Conservation (phyloP, 2,797 vertebrate species). For the Molossus molossus region DNA sequence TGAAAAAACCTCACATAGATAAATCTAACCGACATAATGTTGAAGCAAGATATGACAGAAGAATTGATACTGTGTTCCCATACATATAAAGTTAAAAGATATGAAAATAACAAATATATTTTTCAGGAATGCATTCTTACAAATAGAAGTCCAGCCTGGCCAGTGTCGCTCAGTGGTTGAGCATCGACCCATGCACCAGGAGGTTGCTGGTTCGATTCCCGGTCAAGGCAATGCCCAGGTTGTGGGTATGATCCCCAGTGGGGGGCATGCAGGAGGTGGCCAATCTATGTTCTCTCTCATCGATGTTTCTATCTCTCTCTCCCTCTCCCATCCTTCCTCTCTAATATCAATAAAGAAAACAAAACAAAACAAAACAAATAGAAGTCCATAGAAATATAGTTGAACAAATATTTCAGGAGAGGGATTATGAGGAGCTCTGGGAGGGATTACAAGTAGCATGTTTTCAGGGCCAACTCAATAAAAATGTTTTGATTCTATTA, state of each 20-base stretch:
- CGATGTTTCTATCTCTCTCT: too few species aligned
- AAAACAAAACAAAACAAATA: too few species aligned
- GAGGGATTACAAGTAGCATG: rapidly evolving
- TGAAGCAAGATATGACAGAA: neutral
- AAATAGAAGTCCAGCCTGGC: too few species aligned
- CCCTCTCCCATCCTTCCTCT: too few species aligned
- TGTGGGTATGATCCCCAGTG: too few species aligned
- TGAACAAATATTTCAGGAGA: neutral
- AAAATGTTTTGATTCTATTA: neutral
- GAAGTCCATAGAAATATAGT: neutral
- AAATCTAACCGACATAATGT: neutral
- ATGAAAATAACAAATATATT: neutral
- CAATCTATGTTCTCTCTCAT: too few species aligned
- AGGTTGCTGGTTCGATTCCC: too few species aligned
- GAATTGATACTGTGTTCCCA: neutral
- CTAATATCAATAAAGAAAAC: too few species aligned
- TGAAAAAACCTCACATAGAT: neutral
- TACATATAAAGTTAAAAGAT: neutral
- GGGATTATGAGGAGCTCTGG: neutral
- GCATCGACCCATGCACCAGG: too few species aligned
- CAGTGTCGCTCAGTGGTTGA: too few species aligned
- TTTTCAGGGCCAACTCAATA: neutral
- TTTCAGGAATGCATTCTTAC: neutral
- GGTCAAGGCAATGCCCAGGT: too few species aligned
- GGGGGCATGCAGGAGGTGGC: too few species aligned